These are phyloP conservation scores for Pemphigus obesinymphae DNA, from an alignment of 1,140 invertebrate species.

Conservation along the genomic window DNA sequence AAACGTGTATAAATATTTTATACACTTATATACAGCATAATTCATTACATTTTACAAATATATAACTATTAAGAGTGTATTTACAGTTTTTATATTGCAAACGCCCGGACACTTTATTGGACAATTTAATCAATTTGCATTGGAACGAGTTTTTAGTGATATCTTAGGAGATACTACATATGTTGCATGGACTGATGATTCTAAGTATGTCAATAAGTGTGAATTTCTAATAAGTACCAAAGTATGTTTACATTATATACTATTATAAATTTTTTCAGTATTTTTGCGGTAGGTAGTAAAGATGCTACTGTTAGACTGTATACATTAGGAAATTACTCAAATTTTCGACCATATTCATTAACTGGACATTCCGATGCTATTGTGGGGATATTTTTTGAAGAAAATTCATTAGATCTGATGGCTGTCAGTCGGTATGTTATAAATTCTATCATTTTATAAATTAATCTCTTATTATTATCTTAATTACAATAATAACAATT, in stretches of 20 bases:
- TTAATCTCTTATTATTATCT: not conserved
- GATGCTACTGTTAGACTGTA: conserved; percentile 81
- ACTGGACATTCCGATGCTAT: conserved; percentile 77
- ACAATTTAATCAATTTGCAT: conserved; percentile 81
- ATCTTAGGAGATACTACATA: conserved; percentile 76
- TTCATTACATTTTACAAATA: too few species aligned
- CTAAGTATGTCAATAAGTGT: conserved; percentile 54
- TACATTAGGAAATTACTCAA: conserved; percentile 66
- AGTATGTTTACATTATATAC: not conserved
- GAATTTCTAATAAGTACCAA: not conserved
- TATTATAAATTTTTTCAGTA: conserved; percentile 51
- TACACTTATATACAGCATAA: not conserved
- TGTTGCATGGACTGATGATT: conserved; percentile 88
- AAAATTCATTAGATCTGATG: conserved; percentile 73
- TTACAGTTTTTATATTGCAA: conserved; percentile 76
- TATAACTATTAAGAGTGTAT: conserved; percentile 46
- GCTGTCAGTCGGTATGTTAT: conserved; percentile 65
- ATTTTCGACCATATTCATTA: conserved; percentile 68
- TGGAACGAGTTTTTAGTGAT: conserved; percentile 76
- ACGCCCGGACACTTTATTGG: conserved; percentile 72
- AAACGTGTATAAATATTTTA: conserved; percentile 33
- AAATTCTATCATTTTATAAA: conserved; percentile 4
- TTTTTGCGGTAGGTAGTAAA: conserved; percentile 79
- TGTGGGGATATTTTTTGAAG: conserved; percentile 82
- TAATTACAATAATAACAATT: conserved; percentile 17